Evolutionary conservation across 1,140 invertebrate species (phyloP).

Genomic region (Heliconius congener): DNA sequence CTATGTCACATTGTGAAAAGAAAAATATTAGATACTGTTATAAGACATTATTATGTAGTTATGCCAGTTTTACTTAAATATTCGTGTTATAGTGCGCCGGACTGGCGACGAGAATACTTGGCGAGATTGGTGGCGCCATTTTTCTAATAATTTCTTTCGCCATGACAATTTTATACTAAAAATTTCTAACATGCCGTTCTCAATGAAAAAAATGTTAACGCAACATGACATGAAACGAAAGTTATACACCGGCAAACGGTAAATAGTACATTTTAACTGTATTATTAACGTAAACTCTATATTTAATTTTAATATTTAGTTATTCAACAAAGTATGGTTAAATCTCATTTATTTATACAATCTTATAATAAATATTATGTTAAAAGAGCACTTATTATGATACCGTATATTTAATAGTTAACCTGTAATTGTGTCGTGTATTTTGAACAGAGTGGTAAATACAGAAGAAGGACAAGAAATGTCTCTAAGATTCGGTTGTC

Average conservation of each 20-base stretch:
- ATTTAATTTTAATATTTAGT: not conserved
- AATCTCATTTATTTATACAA: not conserved
- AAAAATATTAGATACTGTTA: constrained; percentile 30
- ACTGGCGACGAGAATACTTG: constrained; percentile 28
- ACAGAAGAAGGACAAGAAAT: constrained; percentile 91
- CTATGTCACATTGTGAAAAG: constrained; percentile 18
- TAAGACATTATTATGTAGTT: constrained; percentile 41
- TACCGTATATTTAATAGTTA: not conserved
- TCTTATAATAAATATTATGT: not conserved
- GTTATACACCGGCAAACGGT: not conserved
- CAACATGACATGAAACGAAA: constrained; percentile 30
- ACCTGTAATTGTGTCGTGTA: not conserved
- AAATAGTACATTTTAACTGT: not conserved
- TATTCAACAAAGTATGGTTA: not conserved
- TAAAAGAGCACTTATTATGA: not conserved
- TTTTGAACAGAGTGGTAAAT: constrained; percentile 84
- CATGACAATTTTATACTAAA: constrained; percentile 27
- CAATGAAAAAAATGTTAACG: constrained; percentile 30
- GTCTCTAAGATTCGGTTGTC: constrained; percentile 89
- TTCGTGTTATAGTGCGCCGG: constrained; percentile 20
- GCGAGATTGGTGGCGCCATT: constrained; percentile 30
- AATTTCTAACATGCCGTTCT: constrained; percentile 34
- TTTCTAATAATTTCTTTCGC: constrained; percentile 25
- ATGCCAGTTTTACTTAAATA: constrained; percentile 39
- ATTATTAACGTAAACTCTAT: not conserved